Conservation (phyloP, 35 echinoderm and acorn worm species). For the Heliocidaris erythrogramma region DNA sequence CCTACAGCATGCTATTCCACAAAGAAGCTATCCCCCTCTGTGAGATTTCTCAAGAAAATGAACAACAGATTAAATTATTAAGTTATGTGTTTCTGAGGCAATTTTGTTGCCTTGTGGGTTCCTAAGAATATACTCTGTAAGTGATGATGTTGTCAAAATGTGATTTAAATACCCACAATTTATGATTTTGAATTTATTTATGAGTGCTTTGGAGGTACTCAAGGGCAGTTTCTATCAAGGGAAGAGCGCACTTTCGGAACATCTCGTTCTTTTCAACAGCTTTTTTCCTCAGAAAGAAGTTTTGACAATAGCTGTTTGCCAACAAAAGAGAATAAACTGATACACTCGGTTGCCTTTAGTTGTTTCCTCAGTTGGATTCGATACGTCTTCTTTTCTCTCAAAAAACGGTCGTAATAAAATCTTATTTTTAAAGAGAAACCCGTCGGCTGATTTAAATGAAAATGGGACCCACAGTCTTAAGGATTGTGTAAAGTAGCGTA, state of each 20-base stretch:
- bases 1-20: not conserved
- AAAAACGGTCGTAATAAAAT: not conserved
- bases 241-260: slow-evolving; percentile 8
- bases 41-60: not conserved
- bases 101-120: not conserved
- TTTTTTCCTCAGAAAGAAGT: not conserved
- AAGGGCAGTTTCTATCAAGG: not conserved
- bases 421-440: not conserved
- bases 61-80: not conserved
- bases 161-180: not conserved
- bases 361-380: slow-evolving; percentile 21
- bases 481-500: not conserved
- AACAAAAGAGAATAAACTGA: slow-evolving; percentile 38
- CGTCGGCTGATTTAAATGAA: not conserved
- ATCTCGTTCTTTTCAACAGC: not conserved
- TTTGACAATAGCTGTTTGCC: slow-evolving; percentile 30
- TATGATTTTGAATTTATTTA: not conserved
- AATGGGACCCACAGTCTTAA: not conserved
- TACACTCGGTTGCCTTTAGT: slow-evolving; percentile 30
- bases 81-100: not conserved
- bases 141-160: not conserved
- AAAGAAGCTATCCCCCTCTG: not conserved
- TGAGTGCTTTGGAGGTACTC: not conserved
- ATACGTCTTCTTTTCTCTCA: not conserved
- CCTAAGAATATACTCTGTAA: not conserved